These are phyloP conservation scores for Discoglossus pictus DNA, from an alignment of 2,797 vertebrate genomes.

Conservation along the genomic window DNA sequence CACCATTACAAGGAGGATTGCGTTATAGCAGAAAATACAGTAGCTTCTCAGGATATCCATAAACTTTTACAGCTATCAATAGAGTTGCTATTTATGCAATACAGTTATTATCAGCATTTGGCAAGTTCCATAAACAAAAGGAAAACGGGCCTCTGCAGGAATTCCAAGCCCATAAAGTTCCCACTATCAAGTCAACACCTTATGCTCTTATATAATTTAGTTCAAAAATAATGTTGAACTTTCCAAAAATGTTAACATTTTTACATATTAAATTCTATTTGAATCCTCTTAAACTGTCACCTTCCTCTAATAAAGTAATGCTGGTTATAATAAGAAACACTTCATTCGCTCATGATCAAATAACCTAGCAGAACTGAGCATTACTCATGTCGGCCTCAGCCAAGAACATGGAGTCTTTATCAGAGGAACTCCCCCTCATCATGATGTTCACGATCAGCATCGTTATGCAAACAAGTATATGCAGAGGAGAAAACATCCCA, in stretches of 20 bases:
- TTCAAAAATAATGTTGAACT: constrained; percentile 1
- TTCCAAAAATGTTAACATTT: not conserved
- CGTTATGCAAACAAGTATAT: constrained; percentile 62
- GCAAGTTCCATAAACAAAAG: constrained; percentile 19
- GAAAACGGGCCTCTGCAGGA: constrained; percentile 2
- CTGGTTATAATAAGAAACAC: constrained; percentile 51
- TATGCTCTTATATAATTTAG: constrained; percentile 3
- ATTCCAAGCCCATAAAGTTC: constrained; percentile 23
- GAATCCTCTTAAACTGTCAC: constrained; percentile 22
- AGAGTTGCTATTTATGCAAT: constrained; percentile 12
- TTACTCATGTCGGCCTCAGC: constrained; percentile 66
- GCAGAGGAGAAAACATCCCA: constrained; percentile 62
- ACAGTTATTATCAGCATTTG: constrained; percentile 20
- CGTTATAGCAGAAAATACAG: no score
- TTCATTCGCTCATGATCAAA: constrained; percentile 64
- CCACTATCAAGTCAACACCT: constrained; percentile 27
- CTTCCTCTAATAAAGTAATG: constrained; percentile 34
- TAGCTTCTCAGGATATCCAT: not conserved
- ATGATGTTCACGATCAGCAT: constrained; percentile 59
- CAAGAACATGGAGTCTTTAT: constrained; percentile 63
- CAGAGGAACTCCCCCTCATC: constrained; percentile 62
- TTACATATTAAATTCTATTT: constrained; percentile 23
- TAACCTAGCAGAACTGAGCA: constrained; percentile 61
- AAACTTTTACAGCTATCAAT: constrained; percentile 6
- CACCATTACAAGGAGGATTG: no score